Percentiles rank a stretch among this genome's conserved stretches.
These are phyloP conservation scores for Drosophila seguyi DNA, from an alignment of 1,140 invertebrate species.

Conservation along the genomic window DNA sequence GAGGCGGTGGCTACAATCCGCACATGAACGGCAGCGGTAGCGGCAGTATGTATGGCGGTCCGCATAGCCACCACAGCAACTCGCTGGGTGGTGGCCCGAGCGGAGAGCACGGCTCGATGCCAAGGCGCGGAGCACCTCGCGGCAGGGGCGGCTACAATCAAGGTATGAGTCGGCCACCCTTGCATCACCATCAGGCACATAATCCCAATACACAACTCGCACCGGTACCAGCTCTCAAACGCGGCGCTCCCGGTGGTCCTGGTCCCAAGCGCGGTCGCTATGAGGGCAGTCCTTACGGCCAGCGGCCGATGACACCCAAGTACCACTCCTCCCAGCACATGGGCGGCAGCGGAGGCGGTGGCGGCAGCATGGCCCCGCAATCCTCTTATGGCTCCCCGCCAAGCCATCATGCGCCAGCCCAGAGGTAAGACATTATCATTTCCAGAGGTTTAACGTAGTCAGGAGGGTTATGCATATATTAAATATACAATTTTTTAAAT, in stretches of 20 bases:
- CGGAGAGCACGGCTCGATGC: conserved; percentile 68
- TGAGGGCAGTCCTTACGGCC: conserved; percentile 79
- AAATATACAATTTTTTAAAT: conserved; percentile 1
- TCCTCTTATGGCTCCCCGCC: conserved; percentile 71
- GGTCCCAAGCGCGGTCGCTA: conserved; percentile 83
- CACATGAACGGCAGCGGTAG: conserved; percentile 72
- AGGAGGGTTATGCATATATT: conserved; percentile 2
- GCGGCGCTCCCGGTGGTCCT: conserved; percentile 82
- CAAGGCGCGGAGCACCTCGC: conserved; percentile 73
- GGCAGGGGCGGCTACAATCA: conserved; percentile 81
- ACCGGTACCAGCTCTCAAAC: conserved; percentile 83
- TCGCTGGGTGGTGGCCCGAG: conserved; percentile 70
- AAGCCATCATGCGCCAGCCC: conserved; percentile 68
- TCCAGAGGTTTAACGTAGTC: not conserved
- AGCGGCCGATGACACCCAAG: conserved; percentile 80
- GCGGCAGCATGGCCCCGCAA: conserved; percentile 52
- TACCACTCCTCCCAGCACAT: conserved; percentile 76
- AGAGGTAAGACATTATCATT: conserved; percentile 60
- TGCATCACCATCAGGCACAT: conserved; percentile 81
- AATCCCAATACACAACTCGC: conserved; percentile 84
- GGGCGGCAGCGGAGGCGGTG: conserved; percentile 47
- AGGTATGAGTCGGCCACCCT: conserved; percentile 81
- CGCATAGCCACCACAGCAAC: conserved; percentile 61
- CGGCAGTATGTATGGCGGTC: conserved; percentile 66
- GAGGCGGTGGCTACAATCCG: conserved; percentile 80